These are phyloP conservation scores for Toxotes chatareus DNA, from an alignment of 2,113 vertebrate genomes.

Conservation along the genomic window DNA sequence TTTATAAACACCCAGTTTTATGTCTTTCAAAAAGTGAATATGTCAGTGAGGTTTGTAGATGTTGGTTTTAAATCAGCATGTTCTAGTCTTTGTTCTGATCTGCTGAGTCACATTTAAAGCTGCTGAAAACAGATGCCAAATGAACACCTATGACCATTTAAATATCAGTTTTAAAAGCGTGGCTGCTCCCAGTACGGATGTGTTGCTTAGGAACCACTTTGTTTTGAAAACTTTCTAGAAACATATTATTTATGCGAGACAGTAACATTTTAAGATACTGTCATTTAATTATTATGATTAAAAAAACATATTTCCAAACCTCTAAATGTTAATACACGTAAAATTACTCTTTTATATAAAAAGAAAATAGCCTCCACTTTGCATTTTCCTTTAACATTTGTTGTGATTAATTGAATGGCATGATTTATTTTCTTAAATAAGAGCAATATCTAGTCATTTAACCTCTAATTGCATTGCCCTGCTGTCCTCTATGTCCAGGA, in stretches of 20 bases:
- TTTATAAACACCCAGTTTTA: background rate
- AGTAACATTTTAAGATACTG: background rate
- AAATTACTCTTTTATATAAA: background rate
- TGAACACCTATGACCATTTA: conserved; percentile 29
- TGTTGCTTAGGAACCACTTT: conserved; percentile 29
- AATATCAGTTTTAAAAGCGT: conserved; percentile 35
- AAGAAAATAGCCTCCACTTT: background rate
- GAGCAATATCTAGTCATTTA: background rate
- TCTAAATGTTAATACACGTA: background rate
- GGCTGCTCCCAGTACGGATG: background rate
- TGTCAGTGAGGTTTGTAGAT: background rate
- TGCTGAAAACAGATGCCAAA: background rate
- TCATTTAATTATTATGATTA: background rate
- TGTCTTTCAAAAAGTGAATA: conserved; percentile 7
- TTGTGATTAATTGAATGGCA: too few species aligned
- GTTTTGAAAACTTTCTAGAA: conserved; percentile 13
- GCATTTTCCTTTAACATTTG: background rate
- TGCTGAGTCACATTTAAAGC: conserved; percentile 51
- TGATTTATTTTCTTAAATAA: background rate
- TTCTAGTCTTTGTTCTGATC: conserved; percentile 36
- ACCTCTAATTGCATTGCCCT: background rate
- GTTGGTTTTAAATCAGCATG: conserved; percentile 6
- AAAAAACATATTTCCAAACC: background rate
- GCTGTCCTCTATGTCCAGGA: conserved; percentile 84
- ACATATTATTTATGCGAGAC: background rate